Conservation (phyloP, 2,113 vertebrate species). For the Pseudorectes ferrugineus region DNA sequence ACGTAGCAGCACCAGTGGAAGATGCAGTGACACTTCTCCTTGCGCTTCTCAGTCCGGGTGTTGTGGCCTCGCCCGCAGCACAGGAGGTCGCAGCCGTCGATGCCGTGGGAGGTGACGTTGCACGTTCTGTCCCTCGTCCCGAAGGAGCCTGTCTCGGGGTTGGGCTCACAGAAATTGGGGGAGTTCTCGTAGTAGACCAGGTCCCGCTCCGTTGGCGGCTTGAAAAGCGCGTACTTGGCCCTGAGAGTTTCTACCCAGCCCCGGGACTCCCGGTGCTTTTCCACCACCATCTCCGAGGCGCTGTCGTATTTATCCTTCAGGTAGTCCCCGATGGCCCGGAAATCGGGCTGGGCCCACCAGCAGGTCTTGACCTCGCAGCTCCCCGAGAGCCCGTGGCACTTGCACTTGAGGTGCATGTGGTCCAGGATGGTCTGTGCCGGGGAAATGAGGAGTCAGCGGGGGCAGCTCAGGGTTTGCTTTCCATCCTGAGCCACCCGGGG, state of each 20-base stretch:
- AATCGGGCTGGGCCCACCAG: conserved; percentile 98
- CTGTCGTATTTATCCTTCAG: conserved; percentile 99
- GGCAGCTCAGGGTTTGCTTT: rapidly evolving
- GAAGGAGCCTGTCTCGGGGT: conserved; percentile 94
- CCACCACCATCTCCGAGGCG: conserved; percentile 97
- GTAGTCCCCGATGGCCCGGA: conserved; percentile 93
- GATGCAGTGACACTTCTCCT: conserved; percentile 98
- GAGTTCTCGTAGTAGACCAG: conserved; percentile 98
- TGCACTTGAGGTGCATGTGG: conserved; percentile 98
- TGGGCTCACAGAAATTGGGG: conserved; percentile 97
- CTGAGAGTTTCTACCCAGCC: conserved; percentile 98
- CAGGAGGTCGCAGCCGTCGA: conserved; percentile 95
- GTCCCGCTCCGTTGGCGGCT: conserved; percentile 93
- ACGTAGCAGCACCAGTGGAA: conserved; percentile 99
- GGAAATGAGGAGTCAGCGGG: background rate
- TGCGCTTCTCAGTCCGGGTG: conserved; percentile 96
- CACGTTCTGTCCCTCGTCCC: conserved; percentile 92
- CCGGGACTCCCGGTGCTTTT: conserved; percentile 93
- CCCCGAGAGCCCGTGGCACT: conserved; percentile 94
- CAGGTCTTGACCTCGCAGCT: conserved; percentile 99
- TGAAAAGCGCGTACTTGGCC: conserved; percentile 95
- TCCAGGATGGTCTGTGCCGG: conserved; percentile 89
- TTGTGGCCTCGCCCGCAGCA: conserved; percentile 97
- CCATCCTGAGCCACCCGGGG: background rate
- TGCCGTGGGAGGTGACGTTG: conserved; percentile 96